Conservation (phyloP, 1,140 invertebrate genomes). For the Sarcophaga bullata region DNA sequence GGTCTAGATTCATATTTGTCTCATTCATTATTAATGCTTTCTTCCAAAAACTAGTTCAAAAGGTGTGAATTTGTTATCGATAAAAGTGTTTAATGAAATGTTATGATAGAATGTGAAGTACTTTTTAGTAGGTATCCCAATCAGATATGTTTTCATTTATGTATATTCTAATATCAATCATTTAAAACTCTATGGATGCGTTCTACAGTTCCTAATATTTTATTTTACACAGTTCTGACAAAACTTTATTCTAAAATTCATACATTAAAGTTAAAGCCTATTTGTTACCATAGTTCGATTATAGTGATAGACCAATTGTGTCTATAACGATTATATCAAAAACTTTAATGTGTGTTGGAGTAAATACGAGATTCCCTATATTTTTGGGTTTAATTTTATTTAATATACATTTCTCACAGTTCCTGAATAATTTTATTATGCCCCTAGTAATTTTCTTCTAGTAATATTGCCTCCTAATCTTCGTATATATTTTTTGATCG, state of each 20-base stretch:
- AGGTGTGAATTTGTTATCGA: constrained; percentile 8
- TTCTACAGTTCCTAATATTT: no score
- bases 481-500: constrained; percentile 8
- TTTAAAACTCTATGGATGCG: no score
- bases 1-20: not conserved
- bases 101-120: no score
- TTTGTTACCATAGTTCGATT: not conserved
- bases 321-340: not conserved
- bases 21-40: not conserved
- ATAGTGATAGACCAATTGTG: not conserved
- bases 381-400: constrained; percentile 27
- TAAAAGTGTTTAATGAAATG: no score
- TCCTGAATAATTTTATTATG: constrained; percentile 32
- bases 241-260: no score
- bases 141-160: no score
- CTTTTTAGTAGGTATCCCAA: no score
- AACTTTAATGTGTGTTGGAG: not conserved
- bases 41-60: constrained; percentile 30
- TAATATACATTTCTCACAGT: constrained; percentile 30
- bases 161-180: no score
- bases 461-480: not conserved
- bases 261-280: not conserved
- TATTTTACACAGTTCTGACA: no score
- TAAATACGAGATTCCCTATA: constrained; percentile 26
- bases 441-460: constrained; percentile 29